phyloP scores from a whole-genome alignment of 2,113 vertebrate genomes.

The Thomomys bottae region DNA sequence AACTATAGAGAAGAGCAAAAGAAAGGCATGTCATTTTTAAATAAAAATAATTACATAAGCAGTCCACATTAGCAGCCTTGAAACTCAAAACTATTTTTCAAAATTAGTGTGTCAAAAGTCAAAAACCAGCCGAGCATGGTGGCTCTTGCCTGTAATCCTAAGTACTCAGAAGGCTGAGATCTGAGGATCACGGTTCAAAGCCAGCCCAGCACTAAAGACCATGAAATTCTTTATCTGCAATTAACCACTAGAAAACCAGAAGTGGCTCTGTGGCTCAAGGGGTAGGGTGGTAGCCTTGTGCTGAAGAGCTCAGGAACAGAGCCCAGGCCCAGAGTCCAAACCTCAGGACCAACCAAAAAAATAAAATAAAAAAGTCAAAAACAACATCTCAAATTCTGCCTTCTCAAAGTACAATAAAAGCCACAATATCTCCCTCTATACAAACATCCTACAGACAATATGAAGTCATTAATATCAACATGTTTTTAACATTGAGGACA shows the following conservation, averaged over 20 bases:
- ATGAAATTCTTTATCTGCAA: too few relatives aligned
- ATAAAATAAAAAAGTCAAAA: conserved; percentile 16
- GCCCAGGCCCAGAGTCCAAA: too few relatives aligned
- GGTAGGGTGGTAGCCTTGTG: too few relatives aligned
- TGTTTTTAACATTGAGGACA: conserved; percentile 21
- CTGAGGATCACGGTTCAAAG: too few relatives aligned
- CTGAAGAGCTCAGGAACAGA: too few relatives aligned
- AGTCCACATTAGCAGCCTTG: background rate
- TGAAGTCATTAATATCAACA: background rate
- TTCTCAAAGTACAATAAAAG: conserved; percentile 36
- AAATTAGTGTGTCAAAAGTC: conserved; percentile 23
- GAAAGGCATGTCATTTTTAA: conserved; percentile 35
- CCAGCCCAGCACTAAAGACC: too few relatives aligned
- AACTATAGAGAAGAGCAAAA: conserved; percentile 83
- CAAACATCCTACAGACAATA: background rate
- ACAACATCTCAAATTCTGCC: background rate
- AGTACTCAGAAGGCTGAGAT: too few relatives aligned
- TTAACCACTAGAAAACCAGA: too few relatives aligned
- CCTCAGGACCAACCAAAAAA: too few relatives aligned
- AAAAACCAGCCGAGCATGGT: too few relatives aligned
- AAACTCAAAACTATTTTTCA: conserved; percentile 49
- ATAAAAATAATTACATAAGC: conserved; percentile 24
- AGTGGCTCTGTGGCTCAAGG: too few relatives aligned
- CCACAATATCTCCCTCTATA: conserved; percentile 14
- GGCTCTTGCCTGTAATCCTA: too few relatives aligned